Evolutionary conservation across 2,888 invertebrate species (phyloP), one percentile per base, ranked within the genome.

Genomic region (Coremacera marginata): DNA sequence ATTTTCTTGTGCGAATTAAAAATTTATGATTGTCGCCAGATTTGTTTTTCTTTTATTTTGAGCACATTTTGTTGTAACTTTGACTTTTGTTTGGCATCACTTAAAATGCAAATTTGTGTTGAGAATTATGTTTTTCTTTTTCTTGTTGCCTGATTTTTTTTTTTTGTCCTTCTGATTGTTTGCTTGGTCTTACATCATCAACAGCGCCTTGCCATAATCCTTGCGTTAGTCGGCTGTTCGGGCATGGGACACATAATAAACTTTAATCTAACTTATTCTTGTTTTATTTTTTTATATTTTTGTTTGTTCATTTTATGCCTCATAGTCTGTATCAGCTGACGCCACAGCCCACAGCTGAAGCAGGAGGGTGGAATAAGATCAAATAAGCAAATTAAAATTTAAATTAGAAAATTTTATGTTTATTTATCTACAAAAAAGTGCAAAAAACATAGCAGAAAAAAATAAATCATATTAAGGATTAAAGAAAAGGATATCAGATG

Each of bases 401-500:
- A 67, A 67, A 67, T 67, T 67, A 67, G 37, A 67, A 44, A 44
- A 67, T 34, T 67, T 67, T 37, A 19, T 44, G 34, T 67, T 67
- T n/a, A 44, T 84, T 84, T 83, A 84, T 84, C n/a, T n/a, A n/a
- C n/a, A n/a, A n/a, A n/a, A n/a, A n/a, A n/a, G 83, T 79, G 83
- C 82, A 78, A 79, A 79, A 62, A 44, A 51, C 34, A 52, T 34
- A 8, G 67, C 2, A n/a, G 25, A 16, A 37, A 27, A 9, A 37
- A 37, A 22, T n/a, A 37, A 34, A 19, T 67, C 22, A n/a, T 27
- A 34, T 5, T 11, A 67, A 37, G 67, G n/a, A 67, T 37, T 22
- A 22, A 11, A 37, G 22, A 3, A 27, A 60, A 37, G 37, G 22
- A 37, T 27, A 25, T 22, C 14, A 60, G 60, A 60, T 22, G 19